phyloP scores from a whole-genome alignment of 2,797 vertebrate species.

The Salmo trutta region DNA sequence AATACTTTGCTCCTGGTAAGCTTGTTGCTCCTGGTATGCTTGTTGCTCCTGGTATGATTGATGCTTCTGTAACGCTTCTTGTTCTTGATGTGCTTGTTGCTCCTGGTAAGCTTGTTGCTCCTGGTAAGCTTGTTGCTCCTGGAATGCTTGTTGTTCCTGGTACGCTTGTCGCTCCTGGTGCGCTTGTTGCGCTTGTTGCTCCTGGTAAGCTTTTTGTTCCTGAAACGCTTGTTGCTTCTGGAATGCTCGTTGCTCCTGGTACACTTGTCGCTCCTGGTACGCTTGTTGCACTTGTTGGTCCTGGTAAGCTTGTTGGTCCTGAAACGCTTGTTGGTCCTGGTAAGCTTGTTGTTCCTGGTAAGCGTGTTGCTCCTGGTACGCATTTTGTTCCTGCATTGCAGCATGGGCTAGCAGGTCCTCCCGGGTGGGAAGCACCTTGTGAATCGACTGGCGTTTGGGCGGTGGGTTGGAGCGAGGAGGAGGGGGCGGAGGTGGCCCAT shows the following conservation, averaged over 20 bases:
- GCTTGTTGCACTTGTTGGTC: constrained; percentile 69
- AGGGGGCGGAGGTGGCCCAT: constrained; percentile 79
- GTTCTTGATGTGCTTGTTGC: constrained; percentile 50
- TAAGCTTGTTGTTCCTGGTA: constrained; percentile 44
- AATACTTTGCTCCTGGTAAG: constrained; percentile 37
- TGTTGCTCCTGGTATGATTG: constrained; percentile 33
- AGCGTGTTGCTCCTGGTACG: constrained; percentile 58
- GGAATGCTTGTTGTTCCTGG: constrained; percentile 24
- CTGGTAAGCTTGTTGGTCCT: constrained; percentile 66
- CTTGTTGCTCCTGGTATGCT: not conserved
- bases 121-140: constrained; percentile 60
- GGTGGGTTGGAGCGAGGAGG: constrained; percentile 76
- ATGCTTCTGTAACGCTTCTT: constrained; percentile 19
- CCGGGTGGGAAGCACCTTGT: constrained; percentile 72
- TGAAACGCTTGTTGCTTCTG: constrained; percentile 54
- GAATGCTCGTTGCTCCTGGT: constrained; percentile 19
- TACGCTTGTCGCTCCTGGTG: constrained; percentile 45
- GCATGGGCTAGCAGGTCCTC: constrained; percentile 73
- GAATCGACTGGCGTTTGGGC: constrained; percentile 77
- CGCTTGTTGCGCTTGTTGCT: constrained; percentile 52
- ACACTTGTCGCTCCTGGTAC: constrained; percentile 62
- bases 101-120: constrained; percentile 31
- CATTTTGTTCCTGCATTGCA: constrained; percentile 70
- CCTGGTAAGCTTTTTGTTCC: constrained; percentile 45
- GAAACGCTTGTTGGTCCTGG: constrained; percentile 42